phyloP scores from a whole-genome alignment of 2,797 vertebrate genomes.

The Eptatretus atami region DNA sequence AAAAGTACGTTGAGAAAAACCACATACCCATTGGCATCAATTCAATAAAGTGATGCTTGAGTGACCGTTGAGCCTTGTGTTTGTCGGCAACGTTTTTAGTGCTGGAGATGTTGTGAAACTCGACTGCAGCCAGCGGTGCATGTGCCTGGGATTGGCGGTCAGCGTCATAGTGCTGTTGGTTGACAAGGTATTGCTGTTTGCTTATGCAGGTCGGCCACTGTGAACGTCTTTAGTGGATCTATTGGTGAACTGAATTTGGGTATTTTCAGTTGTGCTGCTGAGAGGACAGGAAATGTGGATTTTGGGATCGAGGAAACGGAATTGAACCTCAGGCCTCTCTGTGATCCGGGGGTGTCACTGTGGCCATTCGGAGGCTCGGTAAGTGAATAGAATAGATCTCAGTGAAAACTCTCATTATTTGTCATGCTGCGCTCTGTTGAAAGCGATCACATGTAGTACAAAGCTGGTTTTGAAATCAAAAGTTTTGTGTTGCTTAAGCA shows the following conservation, averaged over 20 bases:
- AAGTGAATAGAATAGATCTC: constrained; percentile 17
- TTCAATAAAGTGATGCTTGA: background rate
- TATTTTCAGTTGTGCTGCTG: constrained; percentile 37
- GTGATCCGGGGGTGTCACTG: constrained; percentile 31
- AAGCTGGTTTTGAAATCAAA: background rate
- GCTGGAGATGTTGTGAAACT: constrained; percentile 51
- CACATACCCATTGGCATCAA: background rate
- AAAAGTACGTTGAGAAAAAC: too few species aligned
- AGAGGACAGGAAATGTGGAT: constrained; percentile 59
- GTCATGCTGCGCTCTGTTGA: background rate
- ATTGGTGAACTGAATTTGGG: too few species aligned
- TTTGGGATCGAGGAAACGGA: constrained; percentile 32
- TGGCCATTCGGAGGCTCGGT: constrained; percentile 51
- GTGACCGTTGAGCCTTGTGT: background rate
- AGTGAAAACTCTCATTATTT: background rate
- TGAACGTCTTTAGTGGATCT: too few species aligned
- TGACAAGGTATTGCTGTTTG: constrained; percentile 26
- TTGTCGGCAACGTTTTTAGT: constrained; percentile 15
- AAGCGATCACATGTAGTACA: background rate
- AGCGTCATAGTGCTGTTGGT: constrained; percentile 43
- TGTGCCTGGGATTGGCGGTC: constrained; percentile 32
- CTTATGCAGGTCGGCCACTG: too few species aligned
- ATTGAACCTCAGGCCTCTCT: constrained; percentile 33
- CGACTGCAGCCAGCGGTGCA: constrained; percentile 53
- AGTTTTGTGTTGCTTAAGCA: background rate